These are phyloP conservation scores for Sycophila sp. DNA, from an alignment of 1,140 invertebrate species.

Conservation along the genomic window DNA sequence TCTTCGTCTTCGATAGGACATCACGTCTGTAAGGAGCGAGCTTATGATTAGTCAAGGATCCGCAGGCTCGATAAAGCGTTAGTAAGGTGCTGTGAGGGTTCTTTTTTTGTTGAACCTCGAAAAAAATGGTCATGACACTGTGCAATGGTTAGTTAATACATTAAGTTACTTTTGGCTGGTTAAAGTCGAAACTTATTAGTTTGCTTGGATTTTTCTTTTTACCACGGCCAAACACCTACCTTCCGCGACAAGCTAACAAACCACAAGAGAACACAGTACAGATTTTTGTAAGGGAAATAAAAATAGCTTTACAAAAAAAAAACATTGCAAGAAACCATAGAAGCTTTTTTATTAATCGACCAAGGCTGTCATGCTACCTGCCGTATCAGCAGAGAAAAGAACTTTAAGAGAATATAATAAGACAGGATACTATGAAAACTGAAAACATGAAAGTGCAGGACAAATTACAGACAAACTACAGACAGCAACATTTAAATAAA, in stretches of 20 bases:
- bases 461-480: not conserved
- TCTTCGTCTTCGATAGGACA: slow-evolving; percentile 54
- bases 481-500: slow-evolving; percentile 8
- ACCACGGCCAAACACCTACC: slow-evolving; percentile 25
- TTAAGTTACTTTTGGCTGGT: not conserved
- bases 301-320: not conserved
- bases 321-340: not conserved
- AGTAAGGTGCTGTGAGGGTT: not conserved
- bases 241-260: slow-evolving; percentile 35
- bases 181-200: too few relatives aligned
- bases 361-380: slow-evolving; percentile 1
- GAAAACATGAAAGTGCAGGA: not conserved
- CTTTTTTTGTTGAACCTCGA: too few relatives aligned
- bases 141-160: not conserved
- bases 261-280: slow-evolving; percentile 34
- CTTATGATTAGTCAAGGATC: not conserved
- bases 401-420: not conserved
- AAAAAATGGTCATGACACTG: too few relatives aligned
- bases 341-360: not conserved
- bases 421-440: not conserved
- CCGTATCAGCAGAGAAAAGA: slow-evolving; percentile 10
- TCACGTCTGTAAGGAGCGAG: slow-evolving; percentile 55
- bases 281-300: not conserved
- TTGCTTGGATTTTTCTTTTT: not conserved
- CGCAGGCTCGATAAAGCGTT: not conserved